phyloP scores from a whole-genome alignment of 23 tunicate genomes.

The Ciona savignyi region DNA sequence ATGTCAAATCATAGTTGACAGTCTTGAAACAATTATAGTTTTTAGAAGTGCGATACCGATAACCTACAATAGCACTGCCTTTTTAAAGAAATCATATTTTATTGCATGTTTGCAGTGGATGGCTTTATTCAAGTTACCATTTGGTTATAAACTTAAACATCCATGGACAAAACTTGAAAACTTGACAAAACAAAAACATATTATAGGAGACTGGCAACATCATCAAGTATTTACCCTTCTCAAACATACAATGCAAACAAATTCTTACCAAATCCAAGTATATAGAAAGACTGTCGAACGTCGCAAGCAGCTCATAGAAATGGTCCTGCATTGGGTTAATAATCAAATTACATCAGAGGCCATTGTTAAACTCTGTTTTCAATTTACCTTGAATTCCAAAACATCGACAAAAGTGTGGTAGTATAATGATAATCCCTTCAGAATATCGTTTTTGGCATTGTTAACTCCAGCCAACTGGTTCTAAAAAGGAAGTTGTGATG shows the following conservation, averaged over 20 bases:
- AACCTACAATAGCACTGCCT: neutral
- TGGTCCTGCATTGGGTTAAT: slow-evolving; percentile 54
- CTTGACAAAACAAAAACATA: no score
- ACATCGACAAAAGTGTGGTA: slow-evolving; percentile 96
- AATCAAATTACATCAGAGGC: neutral
- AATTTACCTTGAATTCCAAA: slow-evolving; percentile 77
- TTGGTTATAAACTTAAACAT: no score
- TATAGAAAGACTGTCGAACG: slow-evolving; percentile 71
- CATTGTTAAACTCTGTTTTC: neutral
- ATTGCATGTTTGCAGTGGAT: no score
- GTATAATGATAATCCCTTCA: slow-evolving; percentile 87
- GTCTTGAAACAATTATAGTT: slow-evolving; percentile 68
- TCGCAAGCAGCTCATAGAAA: slow-evolving; percentile 59
- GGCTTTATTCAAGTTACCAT: no score
- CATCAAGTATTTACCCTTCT: no score
- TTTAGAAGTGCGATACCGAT: no score
- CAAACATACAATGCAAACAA: neutral
- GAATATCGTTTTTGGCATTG: slow-evolving; percentile 87
- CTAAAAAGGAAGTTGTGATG: slow-evolving; percentile 10
- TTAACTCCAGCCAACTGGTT: slow-evolving; percentile 91
- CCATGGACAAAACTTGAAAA: no score
- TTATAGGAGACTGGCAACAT: no score
- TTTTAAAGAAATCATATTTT: neutral
- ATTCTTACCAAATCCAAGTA: slow-evolving; percentile 80
- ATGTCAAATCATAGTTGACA: slow-evolving; percentile 82